Evolutionary conservation across 2,888 invertebrate genomes (phyloP).

Genomic region (Mimas tiliae): DNA sequence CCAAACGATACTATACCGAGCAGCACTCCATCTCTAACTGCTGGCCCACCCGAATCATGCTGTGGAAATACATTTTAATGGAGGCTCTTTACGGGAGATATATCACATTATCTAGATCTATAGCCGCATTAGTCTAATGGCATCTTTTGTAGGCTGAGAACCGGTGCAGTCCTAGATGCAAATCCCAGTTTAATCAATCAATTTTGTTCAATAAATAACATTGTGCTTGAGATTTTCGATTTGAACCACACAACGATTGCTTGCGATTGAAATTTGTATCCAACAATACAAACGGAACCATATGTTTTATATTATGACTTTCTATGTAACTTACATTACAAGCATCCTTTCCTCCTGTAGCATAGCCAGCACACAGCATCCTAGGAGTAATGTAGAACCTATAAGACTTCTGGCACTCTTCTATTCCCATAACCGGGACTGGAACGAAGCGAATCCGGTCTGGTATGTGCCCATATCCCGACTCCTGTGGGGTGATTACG

Average conservation of each 20-base stretch:
- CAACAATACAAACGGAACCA: too few relatives aligned
- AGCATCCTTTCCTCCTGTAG: constrained; percentile 76
- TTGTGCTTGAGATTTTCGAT: too few relatives aligned
- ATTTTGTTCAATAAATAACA: too few relatives aligned
- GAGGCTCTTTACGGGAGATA: too few relatives aligned
- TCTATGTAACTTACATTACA: constrained; percentile 63
- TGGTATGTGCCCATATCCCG: constrained; percentile 72
- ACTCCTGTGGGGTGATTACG: constrained; percentile 51
- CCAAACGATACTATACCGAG: constrained; percentile 76
- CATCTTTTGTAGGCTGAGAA: too few relatives aligned
- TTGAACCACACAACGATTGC: too few relatives aligned
- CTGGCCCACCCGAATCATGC: constrained; percentile 79
- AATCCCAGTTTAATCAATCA: too few relatives aligned
- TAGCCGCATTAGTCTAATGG: too few relatives aligned
- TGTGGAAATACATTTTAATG: constrained; percentile 35
- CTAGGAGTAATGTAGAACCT: constrained; percentile 72
- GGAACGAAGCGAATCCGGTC: constrained; percentile 77
- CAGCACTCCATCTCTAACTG: constrained; percentile 72
- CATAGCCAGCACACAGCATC: constrained; percentile 78
- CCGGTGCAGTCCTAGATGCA: too few relatives aligned
- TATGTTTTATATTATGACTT: not conserved
- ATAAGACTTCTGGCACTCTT: constrained; percentile 71
- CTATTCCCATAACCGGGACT: constrained; percentile 68
- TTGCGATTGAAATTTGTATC: too few relatives aligned
- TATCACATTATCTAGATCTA: too few relatives aligned